Base-by-base conservation (phyloP, 2,888 invertebrate species). In the Agrilus mali region DNA sequence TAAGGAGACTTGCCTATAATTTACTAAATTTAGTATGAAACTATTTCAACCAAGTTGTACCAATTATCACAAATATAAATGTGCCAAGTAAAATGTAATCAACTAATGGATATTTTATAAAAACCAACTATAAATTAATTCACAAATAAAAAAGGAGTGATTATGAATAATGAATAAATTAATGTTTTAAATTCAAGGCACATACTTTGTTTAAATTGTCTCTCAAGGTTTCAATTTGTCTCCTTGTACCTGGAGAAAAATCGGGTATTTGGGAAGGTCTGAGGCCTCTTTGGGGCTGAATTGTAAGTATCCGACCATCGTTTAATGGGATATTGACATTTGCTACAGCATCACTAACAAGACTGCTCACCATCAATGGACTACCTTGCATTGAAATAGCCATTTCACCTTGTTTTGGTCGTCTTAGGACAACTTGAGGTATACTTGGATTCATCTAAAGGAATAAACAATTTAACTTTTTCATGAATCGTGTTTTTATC, bases 301-400 rank as follows among this genome's bases (percentile, higher is more conserved):
- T 62, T 0, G 80, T 77, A 3, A 81, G 64, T 59, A 78, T 65
- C 7, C 74, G 72, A 16, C 81, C 81, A 57, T 80, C 76, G 15
- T 66, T 58, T 1, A 82, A 64, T 1, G 78, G 73, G n/a, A 82
- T 78, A 60, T 79, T 80, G 53, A 81, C 72, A 60, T 78, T 81
- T 0, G 80, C 77, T 47, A 69, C 70, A 33, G 71, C 69, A 14
- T 78, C 74, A 0, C 67, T 61, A 2, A 63, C 50, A 10, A 65
- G 54, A 3, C 61, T 60, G 1, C 75, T 72, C 36, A 77, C 75
- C 61, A 80, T 65, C 36, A 81, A 65, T 0, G 81, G 81, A 42
- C 80, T 81, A 7, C 81, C 81, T 5, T 76, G 73, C 71, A 80
- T 73, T 44, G 80, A 80, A 3, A 81, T 67, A 7, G 77, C 80